Evolutionary conservation across 2,888 invertebrate genomes (phyloP).

Genomic region (Teleiodes luculella): DNA sequence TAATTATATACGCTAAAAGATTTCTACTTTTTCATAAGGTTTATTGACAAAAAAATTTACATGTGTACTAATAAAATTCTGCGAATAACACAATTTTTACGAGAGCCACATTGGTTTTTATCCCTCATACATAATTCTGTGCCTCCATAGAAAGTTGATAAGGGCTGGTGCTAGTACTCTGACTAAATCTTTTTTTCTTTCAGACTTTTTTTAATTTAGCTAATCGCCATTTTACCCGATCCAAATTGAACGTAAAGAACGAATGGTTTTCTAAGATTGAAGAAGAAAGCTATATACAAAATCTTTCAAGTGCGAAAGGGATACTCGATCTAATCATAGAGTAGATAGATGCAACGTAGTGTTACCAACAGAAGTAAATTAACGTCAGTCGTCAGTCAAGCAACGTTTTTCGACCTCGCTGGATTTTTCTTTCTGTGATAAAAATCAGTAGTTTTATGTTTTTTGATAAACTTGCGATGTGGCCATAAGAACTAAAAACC

Average conservation of each 20-base stretch:
- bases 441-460: constrained; percentile 55
- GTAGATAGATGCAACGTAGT: neutral
- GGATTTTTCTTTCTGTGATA: constrained; percentile 49
- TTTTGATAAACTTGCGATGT: constrained; percentile 59
- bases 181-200: too few species aligned
- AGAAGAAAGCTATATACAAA: neutral
- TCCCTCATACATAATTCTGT: too few species aligned
- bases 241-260: neutral
- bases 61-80: too few species aligned
- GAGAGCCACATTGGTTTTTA: too few species aligned
- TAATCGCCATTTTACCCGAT: neutral
- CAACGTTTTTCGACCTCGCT: constrained; percentile 53
- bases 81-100: too few species aligned
- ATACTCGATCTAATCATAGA: neutral
- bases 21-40: too few species aligned
- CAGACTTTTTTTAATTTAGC: too few species aligned
- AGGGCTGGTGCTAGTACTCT: too few species aligned
- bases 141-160: too few species aligned
- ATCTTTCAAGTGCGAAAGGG: neutral
- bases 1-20: too few species aligned
- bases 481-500: constrained; percentile 52
- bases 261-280: neutral
- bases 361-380: constrained; percentile 22
- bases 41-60: too few species aligned
- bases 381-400: constrained; percentile 38